Evolutionary conservation across 2,113 vertebrate species (phyloP), one percentile per base, ranked within the genome.

Genomic region (Labeo rohita): DNA sequence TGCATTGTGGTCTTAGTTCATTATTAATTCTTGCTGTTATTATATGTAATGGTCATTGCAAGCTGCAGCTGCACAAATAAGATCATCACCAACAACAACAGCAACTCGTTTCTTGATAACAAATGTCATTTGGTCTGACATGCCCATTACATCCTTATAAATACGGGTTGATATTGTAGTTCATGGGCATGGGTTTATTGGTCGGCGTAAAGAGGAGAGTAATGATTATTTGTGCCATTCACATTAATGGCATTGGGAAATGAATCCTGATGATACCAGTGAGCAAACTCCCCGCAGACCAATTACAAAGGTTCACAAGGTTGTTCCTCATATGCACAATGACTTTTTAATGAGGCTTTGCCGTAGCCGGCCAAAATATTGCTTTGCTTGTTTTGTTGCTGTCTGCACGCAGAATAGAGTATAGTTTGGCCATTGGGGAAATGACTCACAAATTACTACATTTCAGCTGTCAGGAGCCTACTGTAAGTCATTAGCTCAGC

Each of bases 331-430:
- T 94, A 92, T 92, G 93, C 93, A 91, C 91, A 94, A 95, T 95
- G 95, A 92, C 92, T 95, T 95, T 96, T 95, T 96, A 96, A 96
- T 95, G 95, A 95, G 94, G 89, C 90, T 92, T 92, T 93, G 91
- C 85, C 86, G 91, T 94, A 92, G 92, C 92, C 90, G 92, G 92
- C 84, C 88, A 91, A 92, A 91, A 89, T 90, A 94, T 88, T 90
- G 90, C 91, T 93, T 80, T 93, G 92, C 93, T 92, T 94, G 88
- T 92, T 95, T 92, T 90, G 94, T 90, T 93, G 87, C 92, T 92
- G 94, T 95, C 95, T 96, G 94, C 93, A 89, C 92, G 93, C 94
- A 94, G 85, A 85, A 91, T 90, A 90, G 92, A 94, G 93, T 95
- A 93, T 94, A 91, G 74, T 90, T 76, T 89, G 92, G 92, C 90